phyloP scores from a whole-genome alignment of 2,888 invertebrate genomes.

The Teinopalpus imperialis region DNA sequence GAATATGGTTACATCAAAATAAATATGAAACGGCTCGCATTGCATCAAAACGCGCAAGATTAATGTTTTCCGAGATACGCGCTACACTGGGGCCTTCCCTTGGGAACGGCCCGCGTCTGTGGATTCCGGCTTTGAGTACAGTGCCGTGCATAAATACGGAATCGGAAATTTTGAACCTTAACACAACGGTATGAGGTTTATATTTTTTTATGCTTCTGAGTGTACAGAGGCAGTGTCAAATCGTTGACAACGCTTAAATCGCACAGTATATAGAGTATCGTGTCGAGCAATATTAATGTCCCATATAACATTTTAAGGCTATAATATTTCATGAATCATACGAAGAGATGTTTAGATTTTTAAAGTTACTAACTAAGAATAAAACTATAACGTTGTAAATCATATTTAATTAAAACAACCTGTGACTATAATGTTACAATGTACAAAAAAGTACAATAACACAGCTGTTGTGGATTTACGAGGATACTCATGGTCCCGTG shows the following conservation, averaged over 20 bases:
- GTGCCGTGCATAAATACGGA: neutral
- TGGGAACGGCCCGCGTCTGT: conserved; percentile 4
- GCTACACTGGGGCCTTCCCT: conserved; percentile 7
- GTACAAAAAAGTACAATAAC: too few relatives aligned
- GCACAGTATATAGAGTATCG: conserved; percentile 1
- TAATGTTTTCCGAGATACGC: conserved; percentile 24
- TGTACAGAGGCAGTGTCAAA: conserved; percentile 17
- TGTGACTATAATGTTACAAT: too few relatives aligned
- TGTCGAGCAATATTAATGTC: conserved; percentile 11
- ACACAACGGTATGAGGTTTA: too few relatives aligned
- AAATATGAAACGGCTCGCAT: conserved; percentile 19
- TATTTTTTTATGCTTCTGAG: neutral
- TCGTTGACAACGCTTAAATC: conserved; percentile 22
- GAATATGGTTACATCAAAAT: too few relatives aligned
- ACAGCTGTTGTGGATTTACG: too few relatives aligned
- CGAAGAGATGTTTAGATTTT: too few relatives aligned
- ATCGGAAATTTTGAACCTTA: neutral
- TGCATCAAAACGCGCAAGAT: conserved; percentile 26
- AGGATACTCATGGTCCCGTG: too few relatives aligned
- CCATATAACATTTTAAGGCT: neutral
- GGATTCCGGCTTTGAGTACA: conserved; percentile 11
- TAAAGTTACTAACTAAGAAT: too few relatives aligned
- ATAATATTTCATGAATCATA: neutral
- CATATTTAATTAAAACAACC: too few relatives aligned
- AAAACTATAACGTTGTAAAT: too few relatives aligned